Evolutionary conservation across 2,113 vertebrate genomes (phyloP).

Genomic region (Oceanites oceanicus): DNA sequence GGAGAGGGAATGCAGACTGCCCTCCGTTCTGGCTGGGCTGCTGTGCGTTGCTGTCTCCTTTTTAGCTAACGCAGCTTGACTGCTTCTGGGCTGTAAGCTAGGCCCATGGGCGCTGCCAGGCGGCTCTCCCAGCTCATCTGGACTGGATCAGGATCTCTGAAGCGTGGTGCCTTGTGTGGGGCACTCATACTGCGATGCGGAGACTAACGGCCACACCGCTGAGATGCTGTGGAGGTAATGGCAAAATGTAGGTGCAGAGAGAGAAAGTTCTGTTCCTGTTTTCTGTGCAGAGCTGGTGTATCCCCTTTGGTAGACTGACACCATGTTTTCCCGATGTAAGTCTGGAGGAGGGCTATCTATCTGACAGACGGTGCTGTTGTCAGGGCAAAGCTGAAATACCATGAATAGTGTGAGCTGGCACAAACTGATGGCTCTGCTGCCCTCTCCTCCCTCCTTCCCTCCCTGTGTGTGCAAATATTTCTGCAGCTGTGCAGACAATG

Average conservation of each 20-base stretch:
- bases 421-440: neutral
- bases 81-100: neutral
- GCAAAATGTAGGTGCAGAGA: neutral
- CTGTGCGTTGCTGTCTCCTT: neutral
- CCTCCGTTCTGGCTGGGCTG: neutral
- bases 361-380: neutral
- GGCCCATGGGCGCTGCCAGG: neutral
- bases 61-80: neutral
- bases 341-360: neutral
- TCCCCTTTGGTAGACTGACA: neutral
- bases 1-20: neutral
- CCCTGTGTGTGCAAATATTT: neutral
- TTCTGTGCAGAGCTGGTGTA: neutral
- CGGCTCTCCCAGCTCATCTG: neutral
- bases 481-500: neutral
- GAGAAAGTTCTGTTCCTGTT: neutral
- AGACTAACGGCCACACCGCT: neutral
- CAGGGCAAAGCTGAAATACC: neutral
- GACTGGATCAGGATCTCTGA: neutral
- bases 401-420: neutral
- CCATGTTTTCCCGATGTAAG: neutral
- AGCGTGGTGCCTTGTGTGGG: neutral
- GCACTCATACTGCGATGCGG: rapidly evolving
- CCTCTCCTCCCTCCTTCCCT: neutral
- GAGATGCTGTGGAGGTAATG: neutral